These are phyloP conservation scores for Oithona nana DNA, from an alignment of 2,888 invertebrate genomes.

Conservation along the genomic window DNA sequence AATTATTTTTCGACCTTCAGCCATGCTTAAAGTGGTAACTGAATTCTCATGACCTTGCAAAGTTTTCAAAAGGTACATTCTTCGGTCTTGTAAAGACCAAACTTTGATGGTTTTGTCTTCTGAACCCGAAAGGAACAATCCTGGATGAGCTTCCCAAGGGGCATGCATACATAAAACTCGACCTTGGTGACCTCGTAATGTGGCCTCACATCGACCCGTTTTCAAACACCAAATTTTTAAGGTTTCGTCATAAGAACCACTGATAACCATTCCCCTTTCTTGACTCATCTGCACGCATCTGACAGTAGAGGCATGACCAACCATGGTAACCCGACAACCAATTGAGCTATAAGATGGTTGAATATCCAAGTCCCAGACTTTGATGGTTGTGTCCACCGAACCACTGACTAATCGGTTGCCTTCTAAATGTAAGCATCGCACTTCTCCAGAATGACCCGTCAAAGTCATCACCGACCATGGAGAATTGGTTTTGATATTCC, in stretches of 20 bases:
- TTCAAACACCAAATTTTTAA: conserved; percentile 33
- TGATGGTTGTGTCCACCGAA: conserved; percentile 31
- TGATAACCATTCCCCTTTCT: conserved; percentile 30
- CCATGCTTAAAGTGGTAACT: conserved; percentile 34
- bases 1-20: conserved; percentile 29
- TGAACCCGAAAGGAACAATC: conserved; percentile 31
- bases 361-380: conserved; percentile 32
- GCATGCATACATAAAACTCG: conserved; percentile 32
- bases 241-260: conserved; percentile 33
- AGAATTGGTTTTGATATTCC: conserved; percentile 34
- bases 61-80: conserved; percentile 29
- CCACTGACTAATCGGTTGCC: conserved; percentile 26
- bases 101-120: conserved; percentile 33
- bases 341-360: conserved; percentile 33
- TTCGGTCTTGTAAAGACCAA: conserved; percentile 28
- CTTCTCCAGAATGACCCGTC: conserved; percentile 34
- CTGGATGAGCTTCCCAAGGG: conserved; percentile 24
- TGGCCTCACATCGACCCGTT: conserved; percentile 29
- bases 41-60: conserved; percentile 33
- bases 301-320: conserved; percentile 33
- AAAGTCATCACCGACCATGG: conserved; percentile 34
- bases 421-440: conserved; percentile 33
- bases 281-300: conserved; percentile 24
- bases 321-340: conserved; percentile 35
- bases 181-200: conserved; percentile 32